Conservation (phyloP, 64 coral and sea anemone species). For the Stichodactyla mertensii region DNA sequence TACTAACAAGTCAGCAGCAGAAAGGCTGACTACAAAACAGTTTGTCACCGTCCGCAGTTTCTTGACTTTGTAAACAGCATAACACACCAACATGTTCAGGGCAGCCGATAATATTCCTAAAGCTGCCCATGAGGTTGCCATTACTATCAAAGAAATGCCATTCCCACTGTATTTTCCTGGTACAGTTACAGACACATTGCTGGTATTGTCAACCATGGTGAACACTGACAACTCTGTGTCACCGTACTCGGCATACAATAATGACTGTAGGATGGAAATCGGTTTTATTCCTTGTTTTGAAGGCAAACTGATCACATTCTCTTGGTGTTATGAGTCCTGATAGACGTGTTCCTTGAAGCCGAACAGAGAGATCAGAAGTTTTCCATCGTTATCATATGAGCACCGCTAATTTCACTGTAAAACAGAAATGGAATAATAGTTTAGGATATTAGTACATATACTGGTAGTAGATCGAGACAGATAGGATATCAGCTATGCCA, state of each 20-base stretch:
- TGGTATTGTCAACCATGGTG: neutral
- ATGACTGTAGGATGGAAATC: too few relatives aligned
- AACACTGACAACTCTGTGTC: neutral
- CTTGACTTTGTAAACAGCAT: slow-evolving; percentile 48
- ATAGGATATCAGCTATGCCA: neutral
- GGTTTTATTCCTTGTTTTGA: too few relatives aligned
- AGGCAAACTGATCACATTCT: neutral
- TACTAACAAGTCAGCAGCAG: slow-evolving; percentile 54
- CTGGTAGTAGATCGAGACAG: neutral
- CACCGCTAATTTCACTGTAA: slow-evolving; percentile 7
- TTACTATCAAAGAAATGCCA: slow-evolving; percentile 13
- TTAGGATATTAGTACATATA: neutral
- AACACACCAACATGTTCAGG: slow-evolving; percentile 57
- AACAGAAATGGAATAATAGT: neutral
- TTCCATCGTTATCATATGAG: neutral
- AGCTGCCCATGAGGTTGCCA: slow-evolving; percentile 47
- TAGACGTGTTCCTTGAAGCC: neutral
- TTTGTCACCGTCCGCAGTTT: slow-evolving; percentile 70
- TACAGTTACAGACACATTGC: neutral
- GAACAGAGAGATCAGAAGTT: neutral
- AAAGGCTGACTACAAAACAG: slow-evolving; percentile 49
- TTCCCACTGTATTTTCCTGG: neutral
- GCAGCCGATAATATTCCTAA: slow-evolving; percentile 44
- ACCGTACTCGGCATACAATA: neutral
- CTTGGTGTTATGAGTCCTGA: neutral